A percentile compares a stretch with the other conserved stretches of the same genome.
Evolutionary conservation across 2,797 vertebrate species (phyloP).

Genomic region (Cheirogaleus major): DNA sequence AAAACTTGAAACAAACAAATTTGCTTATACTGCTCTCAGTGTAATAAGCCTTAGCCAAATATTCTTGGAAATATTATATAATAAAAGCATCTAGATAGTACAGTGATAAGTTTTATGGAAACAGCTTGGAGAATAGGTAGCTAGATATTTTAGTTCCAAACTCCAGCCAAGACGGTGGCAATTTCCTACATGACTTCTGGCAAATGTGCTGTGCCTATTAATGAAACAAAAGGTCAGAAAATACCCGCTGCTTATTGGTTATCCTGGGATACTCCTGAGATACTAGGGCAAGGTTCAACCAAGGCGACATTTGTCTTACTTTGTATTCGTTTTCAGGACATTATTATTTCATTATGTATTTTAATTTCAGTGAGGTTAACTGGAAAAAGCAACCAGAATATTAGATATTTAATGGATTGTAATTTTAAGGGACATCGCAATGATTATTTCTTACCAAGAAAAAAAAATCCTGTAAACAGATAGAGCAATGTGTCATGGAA

Average conservation of each 20-base stretch:
- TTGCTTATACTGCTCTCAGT: background rate
- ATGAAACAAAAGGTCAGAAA: background rate
- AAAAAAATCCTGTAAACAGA: background rate
- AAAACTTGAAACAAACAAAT: background rate
- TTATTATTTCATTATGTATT: background rate
- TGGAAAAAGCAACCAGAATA: conserved; percentile 9
- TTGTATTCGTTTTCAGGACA: conserved; percentile 32
- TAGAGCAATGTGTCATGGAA: background rate
- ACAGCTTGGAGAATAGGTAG: background rate
- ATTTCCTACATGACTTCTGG: conserved; percentile 13
- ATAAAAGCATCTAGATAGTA: background rate
- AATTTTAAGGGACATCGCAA: conserved; percentile 22
- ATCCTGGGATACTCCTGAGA: background rate
- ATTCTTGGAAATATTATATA: conserved; percentile 13
- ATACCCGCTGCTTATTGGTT: background rate
- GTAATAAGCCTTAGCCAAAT: conserved; percentile 5
- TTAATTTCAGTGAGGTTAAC: conserved; percentile 23
- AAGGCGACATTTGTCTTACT: background rate
- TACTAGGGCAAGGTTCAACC: background rate
- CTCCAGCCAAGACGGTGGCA: background rate
- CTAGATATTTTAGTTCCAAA: background rate
- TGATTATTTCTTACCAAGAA: background rate
- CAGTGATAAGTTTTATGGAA: background rate
- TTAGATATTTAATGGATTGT: background rate
- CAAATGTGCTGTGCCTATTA: background rate